Evolutionary conservation across 2,797 vertebrate species (phyloP), one percentile per base, ranked within the genome.

Genomic region (Nyctalus aviator): DNA sequence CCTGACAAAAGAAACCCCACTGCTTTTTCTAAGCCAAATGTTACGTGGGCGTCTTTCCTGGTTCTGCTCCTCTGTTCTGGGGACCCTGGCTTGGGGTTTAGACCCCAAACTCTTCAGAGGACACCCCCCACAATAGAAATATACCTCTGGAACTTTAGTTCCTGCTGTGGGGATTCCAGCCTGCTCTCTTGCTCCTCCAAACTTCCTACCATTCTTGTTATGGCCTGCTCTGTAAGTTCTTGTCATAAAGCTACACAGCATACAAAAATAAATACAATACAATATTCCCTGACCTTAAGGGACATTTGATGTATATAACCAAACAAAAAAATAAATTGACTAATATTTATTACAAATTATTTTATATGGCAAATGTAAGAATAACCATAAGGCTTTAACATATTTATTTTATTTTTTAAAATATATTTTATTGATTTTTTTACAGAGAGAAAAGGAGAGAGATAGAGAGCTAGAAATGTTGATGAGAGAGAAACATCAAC

Each of bases 351-450:
- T 30, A 66, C n/a, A 78, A 84, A 87, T 76, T 76, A 44, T 46
- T 92, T 89, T 83, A 64, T 20, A 55, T 13, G 32, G 66, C 48
- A 59, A 93, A 30, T 78, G 48, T 84, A 83, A 77, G 9, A 84
- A 68, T 23, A 83, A 44, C 10, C 21, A n/a, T 75, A 79, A 5
- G 8, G 48, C n/a, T 48, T 55, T 66, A 59, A 64, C 11, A 73
- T 12, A 59, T 59, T 73, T 66, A 79, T n/a, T n/a, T n/a, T n/a
- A n/a, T n/a, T n/a, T n/a, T n/a, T n/a, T n/a, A n/a, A n/a, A n/a
- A n/a, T n/a, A n/a, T n/a, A n/a, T n/a, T n/a, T n/a, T n/a, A n/a
- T n/a, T n/a, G n/a, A n/a, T n/a, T n/a, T n/a, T n/a, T n/a, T n/a
- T n/a, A n/a, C n/a, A n/a, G n/a, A n/a, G n/a, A n/a, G n/a, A n/a